Conservation (phyloP, 2,888 invertebrate species). For the Erebia epiphron region DNA sequence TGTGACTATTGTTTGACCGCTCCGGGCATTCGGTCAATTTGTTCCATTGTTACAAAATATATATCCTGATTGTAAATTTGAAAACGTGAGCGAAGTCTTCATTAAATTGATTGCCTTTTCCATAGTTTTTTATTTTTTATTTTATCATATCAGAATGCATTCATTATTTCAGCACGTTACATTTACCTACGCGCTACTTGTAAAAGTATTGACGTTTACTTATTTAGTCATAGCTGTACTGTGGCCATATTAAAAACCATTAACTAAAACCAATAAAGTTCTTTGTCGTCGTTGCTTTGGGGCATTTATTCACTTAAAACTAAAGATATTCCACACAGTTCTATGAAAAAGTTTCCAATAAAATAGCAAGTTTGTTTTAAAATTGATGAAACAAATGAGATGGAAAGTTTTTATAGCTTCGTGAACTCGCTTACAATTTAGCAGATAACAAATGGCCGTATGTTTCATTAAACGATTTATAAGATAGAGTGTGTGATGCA, state of each 20-base stretch:
- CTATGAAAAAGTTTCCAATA: not conserved
- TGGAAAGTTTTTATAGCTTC: not conserved
- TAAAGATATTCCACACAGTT: not conserved
- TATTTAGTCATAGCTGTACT: too few species aligned
- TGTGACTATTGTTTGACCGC: conserved; percentile 69
- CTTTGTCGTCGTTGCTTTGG: too few species aligned
- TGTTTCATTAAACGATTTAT: too few species aligned
- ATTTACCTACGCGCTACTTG: too few species aligned
- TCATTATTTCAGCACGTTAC: too few species aligned
- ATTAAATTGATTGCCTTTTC: conserved; percentile 44
- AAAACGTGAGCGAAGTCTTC: conserved; percentile 41
- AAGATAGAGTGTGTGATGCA: too few species aligned
- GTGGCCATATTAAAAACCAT: too few species aligned
- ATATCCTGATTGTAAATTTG: conserved; percentile 62
- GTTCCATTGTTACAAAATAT: conserved; percentile 75
- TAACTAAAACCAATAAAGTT: too few species aligned
- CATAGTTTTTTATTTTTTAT: conserved; percentile 29
- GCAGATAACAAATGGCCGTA: not conserved
- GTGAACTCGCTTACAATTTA: not conserved
- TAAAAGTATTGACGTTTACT: too few species aligned
- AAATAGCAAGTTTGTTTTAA: not conserved
- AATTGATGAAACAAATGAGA: not conserved
- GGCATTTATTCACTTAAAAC: not conserved
- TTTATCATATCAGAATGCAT: conserved; percentile 17
- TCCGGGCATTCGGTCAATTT: conserved; percentile 67